Evolutionary conservation across 2,797 vertebrate genomes (phyloP).

Genomic region (Gallinago nigripennis): DNA sequence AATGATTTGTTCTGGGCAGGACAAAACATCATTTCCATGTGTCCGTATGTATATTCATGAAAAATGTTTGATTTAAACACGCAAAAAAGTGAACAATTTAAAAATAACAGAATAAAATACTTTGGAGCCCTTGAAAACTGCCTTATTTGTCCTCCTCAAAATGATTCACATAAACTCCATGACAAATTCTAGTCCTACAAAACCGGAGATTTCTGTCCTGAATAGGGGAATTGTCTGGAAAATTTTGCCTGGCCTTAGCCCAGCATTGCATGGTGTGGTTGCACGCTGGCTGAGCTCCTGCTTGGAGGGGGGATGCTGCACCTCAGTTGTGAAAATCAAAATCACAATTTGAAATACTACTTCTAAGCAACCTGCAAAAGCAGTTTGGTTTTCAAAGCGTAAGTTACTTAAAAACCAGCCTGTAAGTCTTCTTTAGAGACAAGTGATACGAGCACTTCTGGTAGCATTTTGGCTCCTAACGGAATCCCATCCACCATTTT

Average conservation of each 20-base stretch:
- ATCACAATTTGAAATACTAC: not conserved
- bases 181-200: not conserved
- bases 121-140: not conserved
- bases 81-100: rapidly evolving
- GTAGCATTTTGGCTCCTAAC: not conserved
- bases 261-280: rapidly evolving
- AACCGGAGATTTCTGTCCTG: not conserved
- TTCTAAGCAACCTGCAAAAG: not conserved
- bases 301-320: not conserved
- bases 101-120: not conserved
- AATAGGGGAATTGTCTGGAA: not conserved
- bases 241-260: not conserved
- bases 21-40: not conserved
- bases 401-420: not conserved
- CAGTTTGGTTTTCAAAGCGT: not conserved
- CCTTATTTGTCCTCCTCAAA: not conserved
- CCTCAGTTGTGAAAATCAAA: not conserved
- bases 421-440: not conserved
- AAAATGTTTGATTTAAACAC: not conserved
- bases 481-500: not conserved
- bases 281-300: not conserved
- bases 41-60: not conserved
- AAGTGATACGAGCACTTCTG: not conserved
- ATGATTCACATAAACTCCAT: not conserved
- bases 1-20: not conserved